Conservation (phyloP, 2,797 vertebrate species). For the Mus caroli region DNA sequence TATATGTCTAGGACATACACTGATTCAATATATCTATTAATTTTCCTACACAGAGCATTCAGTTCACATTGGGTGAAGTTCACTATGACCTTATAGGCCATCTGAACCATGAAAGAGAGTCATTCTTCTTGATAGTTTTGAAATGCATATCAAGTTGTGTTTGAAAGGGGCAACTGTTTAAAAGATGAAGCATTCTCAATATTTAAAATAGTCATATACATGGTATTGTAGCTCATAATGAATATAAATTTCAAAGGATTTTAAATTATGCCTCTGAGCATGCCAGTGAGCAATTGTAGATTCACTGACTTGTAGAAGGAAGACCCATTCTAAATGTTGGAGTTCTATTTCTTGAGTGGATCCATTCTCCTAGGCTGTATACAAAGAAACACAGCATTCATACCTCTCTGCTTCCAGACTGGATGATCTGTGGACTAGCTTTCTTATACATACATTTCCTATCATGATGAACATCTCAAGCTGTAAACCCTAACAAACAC, state of each 20-base stretch:
- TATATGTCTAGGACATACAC: background rate
- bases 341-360: background rate
- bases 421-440: too few relatives aligned
- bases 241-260: background rate
- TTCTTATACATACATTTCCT: background rate
- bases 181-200: background rate
- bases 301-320: background rate
- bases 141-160: background rate
- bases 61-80: background rate
- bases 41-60: background rate
- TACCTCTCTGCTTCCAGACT: background rate
- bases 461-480: background rate
- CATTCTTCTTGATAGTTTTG: background rate
- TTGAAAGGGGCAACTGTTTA: background rate
- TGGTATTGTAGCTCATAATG: background rate
- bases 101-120: background rate
- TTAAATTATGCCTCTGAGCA: background rate
- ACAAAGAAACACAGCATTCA: background rate
- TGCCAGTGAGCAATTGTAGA: background rate
- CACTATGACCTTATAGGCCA: too few relatives aligned
- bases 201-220: background rate
- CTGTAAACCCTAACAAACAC: background rate
- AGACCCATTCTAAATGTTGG: background rate
- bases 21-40: background rate
- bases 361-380: background rate